Conservation (phyloP, 2,888 invertebrate genomes). For the Ophion obscuratus region DNA sequence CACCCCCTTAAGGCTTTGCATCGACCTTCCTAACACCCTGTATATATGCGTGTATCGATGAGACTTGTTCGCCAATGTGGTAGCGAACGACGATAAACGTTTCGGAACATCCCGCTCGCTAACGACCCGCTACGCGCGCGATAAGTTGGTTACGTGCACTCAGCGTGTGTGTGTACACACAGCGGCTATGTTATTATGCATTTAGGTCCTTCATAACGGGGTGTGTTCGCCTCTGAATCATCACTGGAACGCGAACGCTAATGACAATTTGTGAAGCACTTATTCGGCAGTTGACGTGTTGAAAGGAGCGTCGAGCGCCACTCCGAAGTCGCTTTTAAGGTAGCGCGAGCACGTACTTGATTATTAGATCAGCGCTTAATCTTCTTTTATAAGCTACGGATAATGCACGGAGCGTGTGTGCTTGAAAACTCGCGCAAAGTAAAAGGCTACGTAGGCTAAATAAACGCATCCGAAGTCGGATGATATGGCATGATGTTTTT, state of each 20-base stretch:
- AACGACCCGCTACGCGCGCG: slow-evolving; percentile 41
- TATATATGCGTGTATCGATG: background rate
- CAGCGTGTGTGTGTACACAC: background rate
- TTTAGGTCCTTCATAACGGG: background rate
- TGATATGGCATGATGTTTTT: background rate
- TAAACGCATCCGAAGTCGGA: background rate
- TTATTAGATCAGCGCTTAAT: background rate
- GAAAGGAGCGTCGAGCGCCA: background rate
- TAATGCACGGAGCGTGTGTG: background rate
- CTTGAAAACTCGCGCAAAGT: background rate
- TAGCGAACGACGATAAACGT: slow-evolving; percentile 54
- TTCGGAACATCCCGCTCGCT: slow-evolving; percentile 36
- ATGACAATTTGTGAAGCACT: background rate
- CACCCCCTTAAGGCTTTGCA: background rate
- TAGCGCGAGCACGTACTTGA: background rate
- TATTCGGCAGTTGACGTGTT: background rate
- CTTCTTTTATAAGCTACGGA: background rate
- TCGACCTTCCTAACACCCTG: background rate
- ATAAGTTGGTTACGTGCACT: slow-evolving; percentile 56
- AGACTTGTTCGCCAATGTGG: slow-evolving; percentile 4
- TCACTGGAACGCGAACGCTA: background rate
- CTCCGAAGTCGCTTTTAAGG: background rate
- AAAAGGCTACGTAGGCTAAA: background rate
- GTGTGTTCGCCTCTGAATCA: background rate
- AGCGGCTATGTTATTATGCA: slow-evolving; percentile 19